These are phyloP conservation scores for Brachyistius frenatus DNA, from an alignment of 2,113 vertebrate species.

Conservation along the genomic window DNA sequence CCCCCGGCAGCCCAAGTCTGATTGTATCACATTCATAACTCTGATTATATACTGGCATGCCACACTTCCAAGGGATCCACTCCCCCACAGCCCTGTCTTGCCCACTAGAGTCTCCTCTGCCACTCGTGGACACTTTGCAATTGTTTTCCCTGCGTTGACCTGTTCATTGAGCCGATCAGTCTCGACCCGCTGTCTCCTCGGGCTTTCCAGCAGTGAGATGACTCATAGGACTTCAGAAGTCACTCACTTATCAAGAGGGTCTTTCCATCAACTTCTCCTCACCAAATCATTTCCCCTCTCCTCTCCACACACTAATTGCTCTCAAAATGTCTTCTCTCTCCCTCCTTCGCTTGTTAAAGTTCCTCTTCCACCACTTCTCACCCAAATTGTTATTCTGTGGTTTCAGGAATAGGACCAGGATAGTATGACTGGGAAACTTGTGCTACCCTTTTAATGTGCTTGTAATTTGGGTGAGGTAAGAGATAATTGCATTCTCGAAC, in stretches of 20 bases:
- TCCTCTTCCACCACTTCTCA: slow-evolving; percentile 17
- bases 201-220: slow-evolving; percentile 39
- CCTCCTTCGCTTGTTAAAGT: slow-evolving; percentile 27
- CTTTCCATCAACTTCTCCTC: slow-evolving; percentile 49
- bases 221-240: slow-evolving; percentile 50
- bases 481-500: no score
- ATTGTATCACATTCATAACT: slow-evolving; percentile 43
- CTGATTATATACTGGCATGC: slow-evolving; percentile 19
- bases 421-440: not conserved
- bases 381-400: slow-evolving; percentile 14
- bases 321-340: slow-evolving; percentile 43
- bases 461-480: no score
- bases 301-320: slow-evolving; percentile 46
- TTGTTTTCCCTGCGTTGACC: slow-evolving; percentile 11
- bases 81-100: not conserved
- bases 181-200: slow-evolving; percentile 30
- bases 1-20: slow-evolving; percentile 8
- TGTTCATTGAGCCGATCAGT: slow-evolving; percentile 43
- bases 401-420: slow-evolving; percentile 15
- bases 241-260: slow-evolving; percentile 53
- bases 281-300: slow-evolving; percentile 22
- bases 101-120: slow-evolving; percentile 16
- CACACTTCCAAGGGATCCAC: slow-evolving; percentile 17
- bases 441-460: not conserved
- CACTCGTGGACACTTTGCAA: slow-evolving; percentile 29